Conservation (phyloP, 2,113 vertebrate genomes). For the Leptobrachium ailaonicum region DNA sequence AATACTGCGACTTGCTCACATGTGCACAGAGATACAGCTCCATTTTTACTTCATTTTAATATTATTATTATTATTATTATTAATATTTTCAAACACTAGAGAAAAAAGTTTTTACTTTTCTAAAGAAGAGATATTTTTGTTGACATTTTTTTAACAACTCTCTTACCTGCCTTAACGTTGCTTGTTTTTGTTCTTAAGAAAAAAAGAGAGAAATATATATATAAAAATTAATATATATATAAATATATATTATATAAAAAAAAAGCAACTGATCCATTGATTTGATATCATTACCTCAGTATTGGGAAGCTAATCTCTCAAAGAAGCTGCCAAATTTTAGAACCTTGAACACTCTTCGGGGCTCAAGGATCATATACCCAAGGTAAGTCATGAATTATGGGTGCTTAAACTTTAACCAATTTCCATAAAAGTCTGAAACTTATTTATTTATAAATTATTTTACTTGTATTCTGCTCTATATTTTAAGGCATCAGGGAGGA, state of each 20-base stretch:
- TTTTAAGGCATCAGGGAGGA: no score
- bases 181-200: no score
- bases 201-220: no score
- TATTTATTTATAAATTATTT: not conserved
- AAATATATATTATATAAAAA: no score
- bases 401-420: no score
- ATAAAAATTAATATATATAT: no score
- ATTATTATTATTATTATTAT: no score
- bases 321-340: conserved; percentile 5
- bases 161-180: not conserved
- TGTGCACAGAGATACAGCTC: not conserved
- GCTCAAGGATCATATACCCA: conserved; percentile 3
- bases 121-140: conserved; percentile 14
- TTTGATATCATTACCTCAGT: conserved; percentile 25
- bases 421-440: not conserved
- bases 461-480: no score
- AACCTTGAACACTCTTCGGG: not conserved
- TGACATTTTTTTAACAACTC: not conserved
- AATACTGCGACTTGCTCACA: not conserved
- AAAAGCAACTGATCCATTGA: conserved; percentile 8
- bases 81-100: not conserved
- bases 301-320: conserved; percentile 22
- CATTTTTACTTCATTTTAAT: not conserved
- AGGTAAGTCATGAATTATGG: conserved; percentile 4
- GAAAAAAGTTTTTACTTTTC: conserved; percentile 5